Base-by-base conservation (phyloP, 2,797 vertebrate genomes). In the Phataginus tetradactyla region DNA sequence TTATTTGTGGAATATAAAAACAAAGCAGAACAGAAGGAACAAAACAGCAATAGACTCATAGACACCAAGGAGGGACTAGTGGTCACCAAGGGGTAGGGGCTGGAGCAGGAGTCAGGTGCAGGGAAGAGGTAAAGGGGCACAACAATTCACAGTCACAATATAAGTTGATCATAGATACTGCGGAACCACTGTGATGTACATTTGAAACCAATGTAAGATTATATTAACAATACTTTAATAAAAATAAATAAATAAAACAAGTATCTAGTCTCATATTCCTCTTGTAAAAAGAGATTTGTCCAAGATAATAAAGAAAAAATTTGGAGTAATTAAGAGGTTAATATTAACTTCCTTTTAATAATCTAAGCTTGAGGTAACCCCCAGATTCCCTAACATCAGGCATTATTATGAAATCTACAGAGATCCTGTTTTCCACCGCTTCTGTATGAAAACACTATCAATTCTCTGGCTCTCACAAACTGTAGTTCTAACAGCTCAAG, bases 271-370 rank as follows among this genome's bases (percentile, higher is more conserved):
- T 88, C 27, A 10, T n/a, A 27, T 63, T 96, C 77, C 85, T 93
- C 91, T 98, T 94, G 71, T 66, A 63, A 45, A 95, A 66, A 12
- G 6, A 96, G 94, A 96, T 63, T 57, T 66, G 63, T 87, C 55
- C 34, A 53, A 84, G 64, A 87, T 77, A 79, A 95, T 34, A 86
- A 94, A 78, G 81, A 80, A 87, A 96, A 90, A 92, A 32, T 39
- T 57, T 93, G 37, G 64, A 68, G 29, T 39, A 86, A 93, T 29
- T 92, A 64, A 93, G 64, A 20, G 20, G 88, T 96, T 66, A 92
- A 37, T 90, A 64, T 37, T 90, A 95, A 98, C 77, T 94, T 97
- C 79, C 80, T 91, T 78, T 96, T 77, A 98, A 89, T 32, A 91
- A 64, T 17, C 25, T 51, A 94, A 95, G 81, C 64, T 84, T 79